Conservation (phyloP, 2,797 vertebrate species). For the Rhynchotus rufescens region DNA sequence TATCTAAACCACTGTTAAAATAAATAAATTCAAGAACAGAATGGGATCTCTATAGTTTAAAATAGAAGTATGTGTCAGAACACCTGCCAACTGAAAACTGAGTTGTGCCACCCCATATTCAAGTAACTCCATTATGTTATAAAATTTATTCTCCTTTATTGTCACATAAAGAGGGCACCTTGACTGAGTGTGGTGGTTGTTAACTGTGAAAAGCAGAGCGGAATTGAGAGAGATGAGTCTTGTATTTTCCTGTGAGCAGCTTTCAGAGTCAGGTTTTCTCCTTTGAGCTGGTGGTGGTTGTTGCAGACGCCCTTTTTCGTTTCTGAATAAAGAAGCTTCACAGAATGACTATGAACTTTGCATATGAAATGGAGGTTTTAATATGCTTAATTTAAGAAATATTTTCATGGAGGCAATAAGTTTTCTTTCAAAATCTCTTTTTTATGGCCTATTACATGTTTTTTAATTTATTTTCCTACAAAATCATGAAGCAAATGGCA, state of each 20-base stretch:
- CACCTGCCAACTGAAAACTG: not conserved
- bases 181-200: not conserved
- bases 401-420: not conserved
- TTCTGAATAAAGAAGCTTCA: not conserved
- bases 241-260: not conserved
- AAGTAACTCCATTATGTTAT: not conserved
- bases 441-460: not conserved
- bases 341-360: not conserved
- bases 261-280: not conserved
- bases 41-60: not conserved
- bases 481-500: not conserved
- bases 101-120: not conserved
- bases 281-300: not conserved
- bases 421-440: not conserved
- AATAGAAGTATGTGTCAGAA: not conserved
- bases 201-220: not conserved
- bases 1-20: not conserved
- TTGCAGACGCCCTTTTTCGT: not conserved
- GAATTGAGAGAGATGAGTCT: not conserved
- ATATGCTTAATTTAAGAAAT: not conserved
- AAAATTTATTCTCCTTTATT: conserved; percentile 6
- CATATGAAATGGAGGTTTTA: not conserved
- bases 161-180: not conserved
- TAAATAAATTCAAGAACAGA: not conserved
- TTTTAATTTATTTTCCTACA: not conserved